Evolutionary conservation across 2,888 invertebrate genomes (phyloP), one percentile per base, ranked within the genome.

Genomic region (Graphium colonna): DNA sequence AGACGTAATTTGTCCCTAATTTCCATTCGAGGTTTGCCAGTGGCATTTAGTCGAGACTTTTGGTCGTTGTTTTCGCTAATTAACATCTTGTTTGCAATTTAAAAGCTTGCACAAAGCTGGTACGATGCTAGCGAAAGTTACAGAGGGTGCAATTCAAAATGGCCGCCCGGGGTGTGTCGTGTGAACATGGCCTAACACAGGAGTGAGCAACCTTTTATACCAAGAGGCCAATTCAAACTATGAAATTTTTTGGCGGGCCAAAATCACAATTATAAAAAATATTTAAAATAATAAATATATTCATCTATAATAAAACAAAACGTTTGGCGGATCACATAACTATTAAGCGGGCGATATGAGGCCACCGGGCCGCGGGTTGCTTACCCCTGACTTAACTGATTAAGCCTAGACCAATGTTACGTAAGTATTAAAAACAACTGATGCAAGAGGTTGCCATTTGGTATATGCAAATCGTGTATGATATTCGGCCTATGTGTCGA

Each of bases 61-160:
- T 79, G 79, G 81, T 73, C 67, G 73, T 74, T 79, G 80, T 83
- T 83, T 79, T 84, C 81, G 75, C 87, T 88, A 88, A 87, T 87
- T 87, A 87, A 82, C 86, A 87, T 83, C 83, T 87, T 77, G 85
- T 86, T 87, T 84, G 84, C 85, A 87, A 86, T 85, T 85, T 85
- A 82, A 85, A 87, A 80, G 72, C 74, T 67, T 65, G 67, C 68
- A 72, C 70, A 21, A 21, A 69, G 67, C 62, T 70, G 63, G 68
- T n/a, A n/a, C 67, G 65, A 68, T 69, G 68, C 64, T 68, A 70
- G 82, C 71, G 83, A 86, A 84, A 84, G 68, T 72, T 72, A 71
- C 65, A 62, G 66, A 73, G 77, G 77, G 77, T 77, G 77, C 80
- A 73, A 65, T 69, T 72, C 68, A 68, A 64, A 70, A 71, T 82